These are phyloP conservation scores for Sphaerodactylus townsendi DNA, from an alignment of 2,113 vertebrate species.

Conservation along the genomic window DNA sequence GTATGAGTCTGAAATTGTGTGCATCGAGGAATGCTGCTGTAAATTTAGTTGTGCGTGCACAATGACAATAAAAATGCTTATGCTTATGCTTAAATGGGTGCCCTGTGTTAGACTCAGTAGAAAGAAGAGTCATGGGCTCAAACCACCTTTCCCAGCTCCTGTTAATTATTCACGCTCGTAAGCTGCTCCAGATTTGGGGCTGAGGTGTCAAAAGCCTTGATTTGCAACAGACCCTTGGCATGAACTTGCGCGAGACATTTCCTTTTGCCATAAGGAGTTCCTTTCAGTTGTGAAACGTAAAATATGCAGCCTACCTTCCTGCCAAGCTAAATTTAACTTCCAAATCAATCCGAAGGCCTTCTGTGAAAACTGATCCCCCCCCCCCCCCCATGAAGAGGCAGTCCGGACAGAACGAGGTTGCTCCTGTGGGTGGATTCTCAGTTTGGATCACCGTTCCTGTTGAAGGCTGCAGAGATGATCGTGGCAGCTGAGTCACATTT, in stretches of 20 bases:
- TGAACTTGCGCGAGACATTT: background rate
- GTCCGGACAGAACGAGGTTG: background rate
- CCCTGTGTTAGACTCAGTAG: too few species aligned
- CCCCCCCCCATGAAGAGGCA: background rate
- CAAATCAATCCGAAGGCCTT: background rate
- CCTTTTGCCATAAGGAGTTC: background rate
- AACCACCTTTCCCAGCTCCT: too few species aligned
- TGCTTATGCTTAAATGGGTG: too few species aligned
- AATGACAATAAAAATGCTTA: too few species aligned
- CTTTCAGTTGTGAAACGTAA: background rate
- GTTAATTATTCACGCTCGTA: too few species aligned
- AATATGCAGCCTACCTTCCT: background rate
- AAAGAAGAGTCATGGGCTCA: too few species aligned
- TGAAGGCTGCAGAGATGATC: background rate
- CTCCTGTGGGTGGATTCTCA: background rate
- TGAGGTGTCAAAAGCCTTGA: too few species aligned
- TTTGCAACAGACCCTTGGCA: background rate
- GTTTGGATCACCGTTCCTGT: background rate
- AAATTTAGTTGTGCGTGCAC: too few species aligned
- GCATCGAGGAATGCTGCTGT: too few species aligned
- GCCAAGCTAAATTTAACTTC: background rate
- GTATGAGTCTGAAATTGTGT: too few species aligned
- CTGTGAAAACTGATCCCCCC: background rate
- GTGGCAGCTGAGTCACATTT: background rate
- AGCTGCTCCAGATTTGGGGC: too few species aligned